Conservation (phyloP, 2,113 vertebrate genomes). For the Pao palembangensis region DNA sequence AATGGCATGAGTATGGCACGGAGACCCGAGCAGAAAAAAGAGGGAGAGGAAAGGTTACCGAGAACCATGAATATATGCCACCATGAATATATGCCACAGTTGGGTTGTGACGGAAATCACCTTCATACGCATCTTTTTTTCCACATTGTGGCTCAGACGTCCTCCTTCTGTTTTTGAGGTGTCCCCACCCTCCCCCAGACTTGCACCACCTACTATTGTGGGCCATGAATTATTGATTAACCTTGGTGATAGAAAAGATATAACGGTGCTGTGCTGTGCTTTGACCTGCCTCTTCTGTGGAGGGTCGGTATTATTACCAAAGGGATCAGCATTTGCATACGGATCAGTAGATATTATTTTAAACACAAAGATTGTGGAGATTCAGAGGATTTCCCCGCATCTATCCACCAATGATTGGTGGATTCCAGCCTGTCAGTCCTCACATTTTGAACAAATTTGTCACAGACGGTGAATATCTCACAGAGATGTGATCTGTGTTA, state of each 20-base stretch:
- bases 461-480: background rate
- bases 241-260: constrained; percentile 77
- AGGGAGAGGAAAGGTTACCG: constrained; percentile 81
- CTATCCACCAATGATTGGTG: too few species aligned
- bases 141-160: constrained; percentile 54
- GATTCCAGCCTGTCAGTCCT: background rate
- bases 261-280: constrained; percentile 64
- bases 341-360: constrained; percentile 33
- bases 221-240: constrained; percentile 78
- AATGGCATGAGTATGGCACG: constrained; percentile 84
- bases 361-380: too few species aligned
- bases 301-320: constrained; percentile 53
- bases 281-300: constrained; percentile 62
- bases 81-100: constrained; percentile 27
- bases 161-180: constrained; percentile 60
- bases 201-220: constrained; percentile 69
- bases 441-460: background rate
- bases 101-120: background rate
- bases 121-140: constrained; percentile 10
- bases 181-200: constrained; percentile 36
- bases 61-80: constrained; percentile 48
- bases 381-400: too few species aligned
- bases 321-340: constrained; percentile 55
- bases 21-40: constrained; percentile 53
- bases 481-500: constrained; percentile 6